phyloP scores from a whole-genome alignment of 2,113 vertebrate species.

The Neodon shergylaensis region DNA sequence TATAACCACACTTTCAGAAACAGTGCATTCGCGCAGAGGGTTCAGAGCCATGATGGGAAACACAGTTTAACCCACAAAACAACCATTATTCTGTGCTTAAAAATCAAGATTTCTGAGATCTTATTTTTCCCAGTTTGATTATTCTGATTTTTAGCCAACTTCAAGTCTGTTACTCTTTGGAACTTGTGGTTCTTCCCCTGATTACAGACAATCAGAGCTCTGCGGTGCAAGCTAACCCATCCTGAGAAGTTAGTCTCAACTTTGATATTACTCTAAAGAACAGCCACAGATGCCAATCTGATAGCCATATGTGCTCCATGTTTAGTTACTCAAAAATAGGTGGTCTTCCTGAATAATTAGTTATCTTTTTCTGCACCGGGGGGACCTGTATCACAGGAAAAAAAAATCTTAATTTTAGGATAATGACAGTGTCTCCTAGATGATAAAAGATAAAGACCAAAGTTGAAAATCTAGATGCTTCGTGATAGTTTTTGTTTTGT shows the following conservation, averaged over 20 bases:
- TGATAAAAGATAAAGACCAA: neutral
- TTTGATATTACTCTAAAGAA: neutral
- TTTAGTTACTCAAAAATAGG: neutral
- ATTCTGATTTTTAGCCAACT: constrained; percentile 59
- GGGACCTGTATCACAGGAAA: neutral
- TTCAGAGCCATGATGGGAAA: neutral
- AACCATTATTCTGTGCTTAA: neutral
- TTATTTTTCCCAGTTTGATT: constrained; percentile 19
- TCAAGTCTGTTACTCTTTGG: constrained; percentile 46
- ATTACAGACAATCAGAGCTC: constrained; percentile 38
- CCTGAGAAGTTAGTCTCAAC: neutral
- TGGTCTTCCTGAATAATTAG: neutral
- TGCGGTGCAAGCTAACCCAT: neutral
- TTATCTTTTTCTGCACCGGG: neutral
- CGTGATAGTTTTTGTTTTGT: neutral
- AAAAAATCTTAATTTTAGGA: neutral
- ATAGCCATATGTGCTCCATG: neutral
- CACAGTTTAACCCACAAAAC: constrained; percentile 6
- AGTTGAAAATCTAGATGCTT: neutral
- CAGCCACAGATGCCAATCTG: neutral
- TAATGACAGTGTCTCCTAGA: neutral
- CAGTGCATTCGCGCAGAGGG: accelerated
- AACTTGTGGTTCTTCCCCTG: constrained; percentile 1
- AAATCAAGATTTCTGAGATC: constrained; percentile 22
- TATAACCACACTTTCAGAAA: constrained; percentile 3